Evolutionary conservation across 53 echinoderm and acorn worm species (phyloP).

Genomic region (Zoroaster sp.): DNA sequence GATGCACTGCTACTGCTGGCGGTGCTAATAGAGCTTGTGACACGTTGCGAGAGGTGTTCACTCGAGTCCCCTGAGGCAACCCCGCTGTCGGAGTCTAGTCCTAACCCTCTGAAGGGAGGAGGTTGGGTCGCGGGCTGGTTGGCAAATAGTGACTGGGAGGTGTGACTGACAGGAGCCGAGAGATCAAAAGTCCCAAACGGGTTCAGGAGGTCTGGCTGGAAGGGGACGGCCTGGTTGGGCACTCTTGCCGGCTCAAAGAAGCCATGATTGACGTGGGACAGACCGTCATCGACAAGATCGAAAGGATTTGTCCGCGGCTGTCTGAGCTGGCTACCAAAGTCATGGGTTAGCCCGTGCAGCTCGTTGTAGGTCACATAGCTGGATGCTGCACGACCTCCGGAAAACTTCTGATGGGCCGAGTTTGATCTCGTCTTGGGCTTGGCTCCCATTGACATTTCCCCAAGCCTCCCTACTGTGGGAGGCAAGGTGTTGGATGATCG

Average conservation of each 20-base stretch:
- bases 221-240: not conserved
- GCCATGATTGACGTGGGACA: constrained; percentile 79
- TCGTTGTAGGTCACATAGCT: constrained; percentile 17
- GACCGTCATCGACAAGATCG: constrained; percentile 21
- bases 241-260: constrained; percentile 64
- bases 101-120: constrained; percentile 1
- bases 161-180: constrained; percentile 34
- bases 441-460: constrained; percentile 76
- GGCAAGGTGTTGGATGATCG: constrained; percentile 60
- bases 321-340: not conserved
- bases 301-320: constrained; percentile 47
- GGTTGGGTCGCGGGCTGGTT: constrained; percentile 31
- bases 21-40: constrained; percentile 67
- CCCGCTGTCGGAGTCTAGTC: constrained; percentile 65
- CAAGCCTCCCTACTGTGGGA: constrained; percentile 59
- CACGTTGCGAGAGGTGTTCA: constrained; percentile 67
- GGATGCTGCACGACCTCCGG: not conserved
- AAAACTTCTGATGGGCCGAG: not conserved
- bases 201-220: constrained; percentile 38
- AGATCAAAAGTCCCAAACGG: constrained; percentile 56
- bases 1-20: constrained; percentile 66
- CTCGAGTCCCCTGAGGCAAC: constrained; percentile 57
- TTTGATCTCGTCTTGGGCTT: constrained; percentile 77
- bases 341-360: constrained; percentile 23
- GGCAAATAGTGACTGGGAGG: constrained; percentile 37